These are phyloP conservation scores for Rutilus rutilus DNA, from an alignment of 2,113 vertebrate species.

Conservation along the genomic window DNA sequence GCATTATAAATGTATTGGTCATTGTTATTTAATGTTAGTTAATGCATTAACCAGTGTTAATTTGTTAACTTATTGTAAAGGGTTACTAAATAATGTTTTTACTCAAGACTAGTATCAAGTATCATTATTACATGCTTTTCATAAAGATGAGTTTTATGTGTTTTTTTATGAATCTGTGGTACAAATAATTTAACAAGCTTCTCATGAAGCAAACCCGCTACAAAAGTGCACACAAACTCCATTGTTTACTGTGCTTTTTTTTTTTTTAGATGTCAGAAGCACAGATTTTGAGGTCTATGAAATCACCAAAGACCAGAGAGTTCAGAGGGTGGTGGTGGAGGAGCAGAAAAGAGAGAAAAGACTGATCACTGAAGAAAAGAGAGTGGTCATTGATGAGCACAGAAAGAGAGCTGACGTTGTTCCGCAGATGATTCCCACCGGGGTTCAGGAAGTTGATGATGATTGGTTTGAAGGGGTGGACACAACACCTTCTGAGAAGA, in stretches of 20 bases:
- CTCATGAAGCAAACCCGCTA: background rate
- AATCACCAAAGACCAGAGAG: constrained; percentile 1
- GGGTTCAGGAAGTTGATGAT: constrained; percentile 43
- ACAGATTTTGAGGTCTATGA: background rate
- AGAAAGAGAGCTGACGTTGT: background rate
- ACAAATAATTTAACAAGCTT: background rate
- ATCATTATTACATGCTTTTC: background rate
- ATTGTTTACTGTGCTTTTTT: background rate
- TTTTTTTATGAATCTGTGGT: background rate
- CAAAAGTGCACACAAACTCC: background rate
- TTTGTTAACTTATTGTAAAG: too few relatives aligned
- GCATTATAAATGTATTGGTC: too few relatives aligned
- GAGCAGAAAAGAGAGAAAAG: constrained; percentile 1
- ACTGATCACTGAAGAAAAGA: constrained; percentile 18
- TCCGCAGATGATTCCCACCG: constrained; percentile 46
- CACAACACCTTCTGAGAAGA: constrained; percentile 12
- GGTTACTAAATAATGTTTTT: background rate
- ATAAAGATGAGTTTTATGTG: background rate
- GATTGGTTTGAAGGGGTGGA: constrained; percentile 45
- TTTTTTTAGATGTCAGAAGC: background rate
- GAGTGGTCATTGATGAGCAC: constrained; percentile 7
- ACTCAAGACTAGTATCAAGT: background rate
- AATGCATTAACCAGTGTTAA: too few relatives aligned
- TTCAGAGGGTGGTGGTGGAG: background rate
- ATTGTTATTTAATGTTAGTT: too few relatives aligned